Evolutionary conservation across 1,140 invertebrate genomes (phyloP).

Genomic region (Acromyrmex heyeri): DNA sequence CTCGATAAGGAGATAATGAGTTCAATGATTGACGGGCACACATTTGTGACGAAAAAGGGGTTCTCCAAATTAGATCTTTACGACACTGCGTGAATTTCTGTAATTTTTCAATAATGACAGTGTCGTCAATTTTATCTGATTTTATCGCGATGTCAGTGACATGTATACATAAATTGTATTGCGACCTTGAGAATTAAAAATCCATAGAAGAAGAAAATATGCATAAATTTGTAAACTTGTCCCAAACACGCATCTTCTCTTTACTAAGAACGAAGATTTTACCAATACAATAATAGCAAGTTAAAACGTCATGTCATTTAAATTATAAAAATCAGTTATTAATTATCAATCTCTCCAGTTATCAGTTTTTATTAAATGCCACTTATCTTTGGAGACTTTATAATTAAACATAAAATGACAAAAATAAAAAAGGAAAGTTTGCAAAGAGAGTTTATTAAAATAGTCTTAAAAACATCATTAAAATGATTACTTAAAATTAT

Average conservation of each 20-base stretch:
- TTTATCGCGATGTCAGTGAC: background rate
- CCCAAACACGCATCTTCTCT: background rate
- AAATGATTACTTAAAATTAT: background rate
- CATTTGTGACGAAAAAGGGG: background rate
- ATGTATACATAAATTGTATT: background rate
- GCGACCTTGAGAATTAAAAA: background rate
- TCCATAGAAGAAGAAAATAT: background rate
- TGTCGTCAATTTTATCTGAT: background rate
- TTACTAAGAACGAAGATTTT: background rate
- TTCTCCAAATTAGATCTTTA: background rate
- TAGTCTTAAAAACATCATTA: background rate
- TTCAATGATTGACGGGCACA: conserved; percentile 17
- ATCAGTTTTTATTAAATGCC: background rate
- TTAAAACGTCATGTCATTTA: background rate
- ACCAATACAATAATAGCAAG: background rate
- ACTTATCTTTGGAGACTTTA: background rate
- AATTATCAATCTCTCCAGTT: background rate
- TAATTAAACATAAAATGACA: background rate
- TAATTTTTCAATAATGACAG: background rate
- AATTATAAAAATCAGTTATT: background rate
- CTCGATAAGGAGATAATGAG: conserved; percentile 53
- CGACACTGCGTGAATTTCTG: background rate
- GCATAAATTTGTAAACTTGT: background rate
- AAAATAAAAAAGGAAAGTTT: background rate
- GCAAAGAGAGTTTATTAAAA: background rate